These are phyloP conservation scores for Epinotia bilunana DNA, from an alignment of 2,888 invertebrate species.

Conservation along the genomic window DNA sequence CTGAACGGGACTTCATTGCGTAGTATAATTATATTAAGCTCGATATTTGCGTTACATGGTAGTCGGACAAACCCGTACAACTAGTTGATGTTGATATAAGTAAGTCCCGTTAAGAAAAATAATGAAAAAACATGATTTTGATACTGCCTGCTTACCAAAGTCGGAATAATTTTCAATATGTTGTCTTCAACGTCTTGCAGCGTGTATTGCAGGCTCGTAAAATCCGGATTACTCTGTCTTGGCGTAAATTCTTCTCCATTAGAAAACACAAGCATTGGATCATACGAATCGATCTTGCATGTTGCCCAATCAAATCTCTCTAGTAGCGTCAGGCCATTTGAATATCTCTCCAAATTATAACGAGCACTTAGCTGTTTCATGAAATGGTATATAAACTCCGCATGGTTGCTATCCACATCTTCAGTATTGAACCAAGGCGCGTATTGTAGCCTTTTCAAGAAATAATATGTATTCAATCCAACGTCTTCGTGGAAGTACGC, in stretches of 20 bases:
- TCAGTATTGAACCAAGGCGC: slow-evolving; percentile 82
- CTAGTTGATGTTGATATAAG: no score
- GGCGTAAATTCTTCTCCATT: slow-evolving; percentile 86
- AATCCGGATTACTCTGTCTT: slow-evolving; percentile 74
- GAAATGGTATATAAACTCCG: slow-evolving; percentile 86
- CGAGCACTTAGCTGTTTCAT: slow-evolving; percentile 88
- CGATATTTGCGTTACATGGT: no score
- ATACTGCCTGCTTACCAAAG: slow-evolving; percentile 64
- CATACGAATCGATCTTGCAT: slow-evolving; percentile 79
- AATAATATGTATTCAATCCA: slow-evolving; percentile 87
- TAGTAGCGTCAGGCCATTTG: slow-evolving; percentile 86
- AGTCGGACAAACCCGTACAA: no score
- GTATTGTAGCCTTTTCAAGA: slow-evolving; percentile 80
- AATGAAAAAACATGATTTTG: background rate
- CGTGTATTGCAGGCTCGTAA: slow-evolving; percentile 64
- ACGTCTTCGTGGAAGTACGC: slow-evolving; percentile 90
- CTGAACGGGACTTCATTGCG: no score
- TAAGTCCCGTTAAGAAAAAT: no score
- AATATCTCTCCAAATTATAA: slow-evolving; percentile 88
- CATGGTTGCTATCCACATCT: slow-evolving; percentile 79
- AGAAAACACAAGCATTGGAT: slow-evolving; percentile 85
- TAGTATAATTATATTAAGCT: no score
- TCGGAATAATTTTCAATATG: slow-evolving; percentile 60
- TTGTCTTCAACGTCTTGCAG: slow-evolving; percentile 71
- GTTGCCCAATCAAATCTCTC: slow-evolving; percentile 81